A percentile compares a stretch with the other conserved stretches of the same genome.
These are phyloP conservation scores for Cyanoramphus novaezelandiae DNA, from an alignment of 2,113 vertebrate species.

Conservation along the genomic window DNA sequence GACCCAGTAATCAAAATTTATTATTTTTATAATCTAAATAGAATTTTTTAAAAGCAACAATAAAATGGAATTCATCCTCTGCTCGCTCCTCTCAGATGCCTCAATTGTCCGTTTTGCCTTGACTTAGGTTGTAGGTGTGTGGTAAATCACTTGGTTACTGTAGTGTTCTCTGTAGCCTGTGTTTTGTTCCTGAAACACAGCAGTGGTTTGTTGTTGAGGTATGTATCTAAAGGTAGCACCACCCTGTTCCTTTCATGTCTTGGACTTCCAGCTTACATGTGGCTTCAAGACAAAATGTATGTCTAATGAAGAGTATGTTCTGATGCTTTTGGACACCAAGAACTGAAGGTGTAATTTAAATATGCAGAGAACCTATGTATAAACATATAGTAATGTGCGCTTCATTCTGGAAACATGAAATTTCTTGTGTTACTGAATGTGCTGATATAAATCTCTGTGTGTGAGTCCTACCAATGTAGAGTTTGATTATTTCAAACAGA, in stretches of 20 bases:
- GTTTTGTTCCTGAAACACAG: background rate
- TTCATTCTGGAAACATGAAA: background rate
- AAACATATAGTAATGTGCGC: background rate
- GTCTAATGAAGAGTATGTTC: background rate
- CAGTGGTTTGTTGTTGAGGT: background rate
- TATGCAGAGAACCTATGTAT: background rate
- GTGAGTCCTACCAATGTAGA: background rate
- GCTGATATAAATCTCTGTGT: background rate
- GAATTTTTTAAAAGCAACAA: background rate
- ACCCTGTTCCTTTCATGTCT: background rate
- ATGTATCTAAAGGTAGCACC: background rate
- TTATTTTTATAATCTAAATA: background rate
- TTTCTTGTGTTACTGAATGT: background rate
- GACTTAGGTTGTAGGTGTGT: background rate
- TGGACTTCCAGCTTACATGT: fast-evolving
- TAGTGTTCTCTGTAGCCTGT: background rate
- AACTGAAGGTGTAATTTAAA: background rate
- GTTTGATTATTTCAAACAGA: background rate
- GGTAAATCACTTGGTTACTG: background rate
- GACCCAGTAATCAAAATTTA: background rate
- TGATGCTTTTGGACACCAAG: background rate
- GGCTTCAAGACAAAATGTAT: background rate
- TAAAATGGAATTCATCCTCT: background rate
- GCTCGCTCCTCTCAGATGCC: background rate
- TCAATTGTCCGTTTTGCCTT: background rate